Evolutionary conservation across 2,113 vertebrate species (phyloP), one percentile per base, ranked within the genome.

Genomic region (Pedionomus torquatus): DNA sequence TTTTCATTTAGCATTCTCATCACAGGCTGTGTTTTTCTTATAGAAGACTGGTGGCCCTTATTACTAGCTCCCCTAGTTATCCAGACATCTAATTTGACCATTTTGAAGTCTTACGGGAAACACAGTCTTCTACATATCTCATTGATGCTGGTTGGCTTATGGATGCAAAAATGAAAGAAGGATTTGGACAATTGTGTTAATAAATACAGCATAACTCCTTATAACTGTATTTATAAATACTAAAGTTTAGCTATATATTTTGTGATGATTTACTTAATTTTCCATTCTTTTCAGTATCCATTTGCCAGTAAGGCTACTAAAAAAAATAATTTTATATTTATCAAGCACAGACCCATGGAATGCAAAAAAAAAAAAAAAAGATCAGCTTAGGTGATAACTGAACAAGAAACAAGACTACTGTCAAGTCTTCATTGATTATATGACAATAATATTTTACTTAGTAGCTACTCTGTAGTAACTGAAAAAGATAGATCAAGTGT

Each of bases 381-480:
- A 8, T 10, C 26, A 28, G 9, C 12, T 87, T 33, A 87, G 57
- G 13, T 66, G 83, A 58, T 11, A 72, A 17, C 13, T 79, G 76
- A 87, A 70, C 3, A 80, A 66, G 65, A 90, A 82, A 10, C 49
- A 87, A 77, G 57, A 44, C 30, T 87, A 30, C 39, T 74, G 46
- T 81, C 87, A 95, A 81, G 64, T 71, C 83, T 90, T 74, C 72
- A 94, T 77, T 80, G 72, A 90, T 80, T 89, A 49, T 92, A 70
- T 74, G 94, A 87, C 85, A 95, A 82, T 83, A 83, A 92, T 83
- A 68, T 89, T 87, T 95, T 95, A 52, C 78, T 95, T 84, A 60
- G 84, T 57, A 71, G 17, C 46, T 95, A 55, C 43, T 83, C 84
- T 75, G 15, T 71, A 52, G 39, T 63, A 83, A 66, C 31, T 82